Evolutionary conservation across 2,888 invertebrate genomes (phyloP).

Genomic region (Hirudinaria manillensis): DNA sequence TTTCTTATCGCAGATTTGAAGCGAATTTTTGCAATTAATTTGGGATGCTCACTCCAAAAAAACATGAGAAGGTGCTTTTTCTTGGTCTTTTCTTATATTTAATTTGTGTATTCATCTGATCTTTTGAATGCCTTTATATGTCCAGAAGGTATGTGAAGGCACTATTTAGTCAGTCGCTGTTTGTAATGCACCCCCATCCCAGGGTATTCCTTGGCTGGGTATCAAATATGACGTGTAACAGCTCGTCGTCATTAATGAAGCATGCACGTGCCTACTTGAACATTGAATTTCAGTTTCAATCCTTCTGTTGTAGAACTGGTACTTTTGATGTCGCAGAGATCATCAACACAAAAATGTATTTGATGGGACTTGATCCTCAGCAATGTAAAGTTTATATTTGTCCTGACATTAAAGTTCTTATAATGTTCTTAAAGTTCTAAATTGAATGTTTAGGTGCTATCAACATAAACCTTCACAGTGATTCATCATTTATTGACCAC

Average conservation of each 20-base stretch:
- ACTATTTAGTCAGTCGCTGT: too few relatives aligned
- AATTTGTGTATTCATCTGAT: too few relatives aligned
- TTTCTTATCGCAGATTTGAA: slow-evolving; percentile 44
- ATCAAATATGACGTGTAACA: too few relatives aligned
- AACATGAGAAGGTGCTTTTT: slow-evolving; percentile 21
- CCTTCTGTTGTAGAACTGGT: too few relatives aligned
- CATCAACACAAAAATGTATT: neutral
- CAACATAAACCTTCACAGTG: slow-evolving; percentile 60
- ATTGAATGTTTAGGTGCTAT: slow-evolving; percentile 51
- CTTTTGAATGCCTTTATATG: too few relatives aligned
- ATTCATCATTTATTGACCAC: slow-evolving; percentile 59
- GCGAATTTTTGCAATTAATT: slow-evolving; percentile 39
- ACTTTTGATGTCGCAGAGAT: neutral
- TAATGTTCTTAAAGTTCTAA: neutral
- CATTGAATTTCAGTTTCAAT: too few relatives aligned
- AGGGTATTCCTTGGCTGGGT: too few relatives aligned
- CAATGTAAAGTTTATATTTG: neutral
- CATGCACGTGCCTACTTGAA: too few relatives aligned
- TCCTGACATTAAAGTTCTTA: neutral
- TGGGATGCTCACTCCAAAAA: slow-evolving; percentile 32
- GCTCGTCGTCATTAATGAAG: too few relatives aligned
- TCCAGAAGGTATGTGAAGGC: too few relatives aligned
- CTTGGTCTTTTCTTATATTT: neutral
- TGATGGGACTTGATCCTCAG: neutral
- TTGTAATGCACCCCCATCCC: too few relatives aligned